Evolutionary conservation across 2,888 invertebrate genomes (phyloP).

Genomic region (Macrophya annulata): DNA sequence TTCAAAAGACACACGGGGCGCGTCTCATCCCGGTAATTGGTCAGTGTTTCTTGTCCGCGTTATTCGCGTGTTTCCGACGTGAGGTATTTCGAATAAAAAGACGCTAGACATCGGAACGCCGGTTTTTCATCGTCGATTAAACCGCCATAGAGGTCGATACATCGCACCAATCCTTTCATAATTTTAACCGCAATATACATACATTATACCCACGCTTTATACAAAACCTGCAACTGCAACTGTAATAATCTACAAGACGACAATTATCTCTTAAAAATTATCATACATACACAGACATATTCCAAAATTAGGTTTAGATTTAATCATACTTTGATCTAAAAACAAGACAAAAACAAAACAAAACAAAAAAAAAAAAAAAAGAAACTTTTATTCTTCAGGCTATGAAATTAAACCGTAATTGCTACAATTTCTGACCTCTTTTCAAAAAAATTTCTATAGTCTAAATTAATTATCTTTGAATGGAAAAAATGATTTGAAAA

Average conservation of each 20-base stretch:
- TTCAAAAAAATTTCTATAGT: background rate
- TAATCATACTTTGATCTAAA: background rate
- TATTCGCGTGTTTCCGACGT: slow-evolving; percentile 54
- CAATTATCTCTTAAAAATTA: background rate
- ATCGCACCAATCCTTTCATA: slow-evolving; percentile 66
- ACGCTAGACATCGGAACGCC: slow-evolving; percentile 41
- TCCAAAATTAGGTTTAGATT: background rate
- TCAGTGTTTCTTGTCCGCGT: slow-evolving; percentile 73
- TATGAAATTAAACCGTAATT: background rate
- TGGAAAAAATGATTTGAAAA: background rate
- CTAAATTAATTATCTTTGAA: background rate
- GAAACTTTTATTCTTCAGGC: background rate
- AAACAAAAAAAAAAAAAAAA: background rate
- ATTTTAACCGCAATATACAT: slow-evolving; percentile 63
- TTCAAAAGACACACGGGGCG: slow-evolving; percentile 5
- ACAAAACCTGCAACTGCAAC: background rate
- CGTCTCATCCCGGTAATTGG: slow-evolving; percentile 73
- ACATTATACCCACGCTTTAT: background rate
- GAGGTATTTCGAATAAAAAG: slow-evolving; percentile 50
- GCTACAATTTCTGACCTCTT: background rate
- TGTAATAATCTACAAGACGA: background rate
- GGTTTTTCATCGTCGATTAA: slow-evolving; percentile 53
- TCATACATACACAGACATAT: background rate
- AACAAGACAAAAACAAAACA: background rate
- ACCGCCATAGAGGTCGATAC: slow-evolving; percentile 42